phyloP scores from a whole-genome alignment of 2,888 invertebrate genomes.

The Parnassius orleans region DNA sequence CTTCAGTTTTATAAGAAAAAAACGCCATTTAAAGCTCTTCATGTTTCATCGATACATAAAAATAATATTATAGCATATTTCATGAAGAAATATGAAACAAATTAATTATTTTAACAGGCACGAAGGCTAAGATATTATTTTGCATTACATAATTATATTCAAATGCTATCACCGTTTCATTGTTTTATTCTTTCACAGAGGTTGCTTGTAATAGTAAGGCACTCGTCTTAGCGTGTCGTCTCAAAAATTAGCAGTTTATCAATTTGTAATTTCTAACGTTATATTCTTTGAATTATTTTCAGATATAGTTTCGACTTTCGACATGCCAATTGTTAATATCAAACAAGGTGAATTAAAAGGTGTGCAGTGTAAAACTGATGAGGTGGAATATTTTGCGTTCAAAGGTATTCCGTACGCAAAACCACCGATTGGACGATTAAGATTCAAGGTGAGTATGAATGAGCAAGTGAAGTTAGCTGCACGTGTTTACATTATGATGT shows the following conservation, averaged over 20 bases:
- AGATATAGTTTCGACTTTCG: constrained; percentile 33
- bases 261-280: constrained; percentile 1
- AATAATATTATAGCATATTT: too few species aligned
- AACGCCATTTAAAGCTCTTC: too few species aligned
- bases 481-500: too few species aligned
- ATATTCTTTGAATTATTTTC: constrained; percentile 9
- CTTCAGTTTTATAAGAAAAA: too few species aligned
- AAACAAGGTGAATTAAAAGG: constrained; percentile 64
- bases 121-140: too few species aligned
- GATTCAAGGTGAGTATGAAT: constrained; percentile 78
- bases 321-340: constrained; percentile 53
- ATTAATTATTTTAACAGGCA: too few species aligned
- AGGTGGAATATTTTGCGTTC: constrained; percentile 62
- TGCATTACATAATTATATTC: too few species aligned
- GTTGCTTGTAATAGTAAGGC: not conserved
- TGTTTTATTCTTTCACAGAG: constrained; percentile 1
- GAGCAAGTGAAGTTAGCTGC: too few species aligned
- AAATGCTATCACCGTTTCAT: not conserved
- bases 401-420: constrained; percentile 83
- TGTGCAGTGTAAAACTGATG: constrained; percentile 43
- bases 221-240: not conserved
- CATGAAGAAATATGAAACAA: too few species aligned
- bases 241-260: constrained; percentile 10
- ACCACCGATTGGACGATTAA: constrained; percentile 78
- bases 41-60: too few species aligned